A percentile compares a stretch with the other conserved stretches of the same genome.
These are phyloP conservation scores for Heliconius aoede DNA, from an alignment of 2,888 invertebrate genomes.

Conservation along the genomic window DNA sequence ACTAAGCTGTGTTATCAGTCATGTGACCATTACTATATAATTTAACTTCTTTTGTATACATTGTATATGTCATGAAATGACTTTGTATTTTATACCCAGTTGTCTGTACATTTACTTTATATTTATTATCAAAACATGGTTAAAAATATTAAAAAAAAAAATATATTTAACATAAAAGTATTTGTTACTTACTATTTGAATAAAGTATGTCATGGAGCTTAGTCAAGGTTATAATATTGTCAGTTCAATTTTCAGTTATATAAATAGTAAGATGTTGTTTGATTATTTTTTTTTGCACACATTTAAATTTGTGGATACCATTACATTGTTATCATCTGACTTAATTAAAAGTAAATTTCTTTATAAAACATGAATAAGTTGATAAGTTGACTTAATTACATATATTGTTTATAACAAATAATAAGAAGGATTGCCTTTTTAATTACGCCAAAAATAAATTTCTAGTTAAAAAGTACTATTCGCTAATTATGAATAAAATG, in stretches of 20 bases:
- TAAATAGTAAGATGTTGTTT: background rate
- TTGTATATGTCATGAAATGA: background rate
- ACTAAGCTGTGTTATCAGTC: constrained; percentile 15
- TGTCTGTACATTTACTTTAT: background rate
- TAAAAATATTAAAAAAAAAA: background rate
- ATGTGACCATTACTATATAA: background rate
- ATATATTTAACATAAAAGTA: background rate
- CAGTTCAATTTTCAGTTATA: background rate
- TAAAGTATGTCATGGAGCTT: constrained; percentile 12
- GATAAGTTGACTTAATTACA: background rate
- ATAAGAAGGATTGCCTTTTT: background rate
- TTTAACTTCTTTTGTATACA: background rate
- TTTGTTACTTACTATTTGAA: background rate
- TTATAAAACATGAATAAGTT: background rate
- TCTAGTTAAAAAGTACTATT: background rate
- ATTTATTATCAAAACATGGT: background rate
- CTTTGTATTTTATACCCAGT: constrained; percentile 6
- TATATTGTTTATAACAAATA: background rate
- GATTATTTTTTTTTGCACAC: background rate
- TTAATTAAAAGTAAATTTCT: too few species aligned
- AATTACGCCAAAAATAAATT: background rate
- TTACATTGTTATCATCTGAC: background rate
- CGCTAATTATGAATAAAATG: background rate
- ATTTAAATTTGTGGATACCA: background rate
- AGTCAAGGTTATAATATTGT: constrained; percentile 8